Conservation (phyloP, 2,113 vertebrate species). For the Nerophis ophidion region DNA sequence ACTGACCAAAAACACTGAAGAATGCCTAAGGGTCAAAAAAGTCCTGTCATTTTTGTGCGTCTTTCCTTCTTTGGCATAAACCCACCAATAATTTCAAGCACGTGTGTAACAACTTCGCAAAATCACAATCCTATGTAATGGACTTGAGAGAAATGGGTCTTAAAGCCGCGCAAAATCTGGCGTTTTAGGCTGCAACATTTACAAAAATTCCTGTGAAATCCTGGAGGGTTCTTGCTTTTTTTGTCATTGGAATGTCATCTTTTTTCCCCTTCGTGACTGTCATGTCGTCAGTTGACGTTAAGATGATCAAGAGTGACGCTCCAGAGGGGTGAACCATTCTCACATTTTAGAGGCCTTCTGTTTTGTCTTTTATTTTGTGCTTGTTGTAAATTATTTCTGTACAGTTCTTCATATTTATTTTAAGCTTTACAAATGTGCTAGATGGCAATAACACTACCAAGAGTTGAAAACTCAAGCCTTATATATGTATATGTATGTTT, state of each 20-base stretch:
- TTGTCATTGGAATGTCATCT: conserved; percentile 2
- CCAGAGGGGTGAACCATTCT: conserved; percentile 39
- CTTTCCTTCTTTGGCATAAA: no score
- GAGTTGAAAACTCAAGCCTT: conserved; percentile 77
- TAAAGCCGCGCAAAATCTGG: no score
- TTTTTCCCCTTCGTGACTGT: neutral
- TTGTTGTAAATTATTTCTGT: conserved; percentile 75
- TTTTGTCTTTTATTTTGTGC: conserved; percentile 21
- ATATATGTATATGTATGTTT: conserved; percentile 68
- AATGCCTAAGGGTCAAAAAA: no score
- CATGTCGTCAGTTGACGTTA: neutral
- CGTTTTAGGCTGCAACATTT: no score
- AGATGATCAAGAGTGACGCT: conserved; percentile 44
- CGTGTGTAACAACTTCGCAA: no score
- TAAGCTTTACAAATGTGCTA: conserved; percentile 74
- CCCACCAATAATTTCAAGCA: no score
- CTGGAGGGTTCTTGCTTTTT: no score
- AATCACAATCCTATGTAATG: no score
- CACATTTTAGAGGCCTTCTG: conserved; percentile 62
- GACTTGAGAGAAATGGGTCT: no score
- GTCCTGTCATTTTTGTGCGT: no score
- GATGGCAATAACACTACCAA: conserved; percentile 78
- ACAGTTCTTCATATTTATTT: conserved; percentile 78
- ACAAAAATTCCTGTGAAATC: no score
- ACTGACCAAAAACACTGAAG: no score